Percentiles rank a stretch among this genome's conserved stretches.
phyloP scores from a whole-genome alignment of 2,113 vertebrate genomes.

The Rattus rattus region DNA sequence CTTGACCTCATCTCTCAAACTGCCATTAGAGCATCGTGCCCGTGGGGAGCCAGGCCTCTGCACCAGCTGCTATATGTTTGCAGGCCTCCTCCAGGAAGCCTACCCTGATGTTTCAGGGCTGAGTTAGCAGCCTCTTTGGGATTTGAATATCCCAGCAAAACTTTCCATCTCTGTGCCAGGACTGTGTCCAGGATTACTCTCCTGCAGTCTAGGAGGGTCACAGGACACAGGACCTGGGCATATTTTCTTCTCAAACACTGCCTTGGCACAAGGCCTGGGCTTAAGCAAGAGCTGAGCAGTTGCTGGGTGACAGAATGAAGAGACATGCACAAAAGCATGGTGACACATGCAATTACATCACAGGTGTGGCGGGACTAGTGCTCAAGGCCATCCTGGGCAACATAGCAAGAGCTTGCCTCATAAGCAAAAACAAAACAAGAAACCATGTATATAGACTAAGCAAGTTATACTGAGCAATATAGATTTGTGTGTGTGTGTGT shows the following conservation, averaged over 20 bases:
- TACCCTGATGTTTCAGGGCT: not conserved
- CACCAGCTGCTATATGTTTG: not conserved
- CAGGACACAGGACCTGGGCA: not conserved
- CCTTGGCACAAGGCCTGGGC: not conserved
- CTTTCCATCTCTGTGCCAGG: not conserved
- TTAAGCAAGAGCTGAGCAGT: conserved; percentile 25
- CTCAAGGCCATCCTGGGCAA: not conserved
- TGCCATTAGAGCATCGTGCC: not conserved
- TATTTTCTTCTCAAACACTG: not conserved
- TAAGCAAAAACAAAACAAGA: not conserved
- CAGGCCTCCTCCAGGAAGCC: conserved; percentile 12
- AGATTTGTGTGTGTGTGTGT: not conserved
- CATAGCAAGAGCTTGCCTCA: not conserved
- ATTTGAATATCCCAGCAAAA: not conserved
- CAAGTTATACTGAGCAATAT: not conserved
- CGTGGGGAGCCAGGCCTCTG: not conserved
- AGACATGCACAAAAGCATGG: not conserved
- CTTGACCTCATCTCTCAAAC: not conserved
- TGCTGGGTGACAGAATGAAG: not conserved
- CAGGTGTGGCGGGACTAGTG: too few species aligned
- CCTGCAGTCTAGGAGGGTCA: not conserved
- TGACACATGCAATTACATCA: not conserved
- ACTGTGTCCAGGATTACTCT: not conserved
- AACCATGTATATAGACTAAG: not conserved
- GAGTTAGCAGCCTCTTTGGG: not conserved